Evolutionary conservation across 1,140 invertebrate genomes (phyloP), one percentile per base, ranked within the genome.

Genomic region (Gonatopus flavifemur): DNA sequence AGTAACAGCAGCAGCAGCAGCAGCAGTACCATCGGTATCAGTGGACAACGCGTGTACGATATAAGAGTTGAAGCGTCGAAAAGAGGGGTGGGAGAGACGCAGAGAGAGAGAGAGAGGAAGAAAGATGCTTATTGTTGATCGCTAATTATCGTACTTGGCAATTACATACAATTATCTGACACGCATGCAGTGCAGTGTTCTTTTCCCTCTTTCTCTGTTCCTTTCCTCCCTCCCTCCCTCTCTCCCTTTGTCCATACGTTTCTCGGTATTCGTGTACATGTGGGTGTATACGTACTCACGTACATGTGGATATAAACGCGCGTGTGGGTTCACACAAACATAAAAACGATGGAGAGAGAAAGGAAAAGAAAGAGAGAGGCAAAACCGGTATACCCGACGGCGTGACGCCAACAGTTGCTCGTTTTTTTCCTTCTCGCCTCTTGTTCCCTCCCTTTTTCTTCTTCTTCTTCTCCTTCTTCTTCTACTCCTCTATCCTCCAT

Each of bases 331-430:
- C n/a, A n/a, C n/a, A n/a, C n/a, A n/a, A n/a, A n/a, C n/a, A n/a
- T n/a, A n/a, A n/a, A n/a, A n/a, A n/a, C 25, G 22, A 44, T 43
- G 42, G 47, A 38, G 50, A 52, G 39, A 43, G 53, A 38, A 42
- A 45, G 49, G 42, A 54, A 42, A 47, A 25, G 41, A 28, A 48
- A 46, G 58, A 65, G 63, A 61, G 67, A 68, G 63, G 60, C 62
- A 67, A 76, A 75, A 77, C 72, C 72, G 74, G 72, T 77, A 73
- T 72, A 74, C 66, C 72, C 73, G 74, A 74, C 73, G 72, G 73
- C 72, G 63, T 74, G 74, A 77, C 74, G 72, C 74, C 71, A 57
- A 66, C 54, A 58, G 58, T 64, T n/a, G n/a, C n/a, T n/a, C n/a
- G n/a, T n/a, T n/a, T n/a, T n/a, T n/a, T n/a, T n/a, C 16, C 21